Base-by-base conservation (phyloP, 2,113 vertebrate species). In the Phocoena sinus region DNA sequence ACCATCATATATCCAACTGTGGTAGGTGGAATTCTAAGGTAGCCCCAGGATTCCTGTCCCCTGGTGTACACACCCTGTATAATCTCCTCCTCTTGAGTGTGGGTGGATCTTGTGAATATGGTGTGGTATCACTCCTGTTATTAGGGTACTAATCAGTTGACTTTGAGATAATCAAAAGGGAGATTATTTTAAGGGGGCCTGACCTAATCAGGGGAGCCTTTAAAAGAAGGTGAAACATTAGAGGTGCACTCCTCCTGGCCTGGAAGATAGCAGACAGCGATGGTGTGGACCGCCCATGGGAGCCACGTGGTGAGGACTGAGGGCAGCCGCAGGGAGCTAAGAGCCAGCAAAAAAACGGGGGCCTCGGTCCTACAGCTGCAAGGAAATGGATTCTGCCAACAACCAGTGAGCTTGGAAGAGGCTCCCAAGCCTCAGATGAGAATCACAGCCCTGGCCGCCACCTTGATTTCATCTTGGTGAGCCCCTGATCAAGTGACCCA, bases 321-420 rank as follows among this genome's bases (percentile, higher is more conserved):
- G n/a, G 93, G 74, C 65, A 58, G 50, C 50, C 44, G 4, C 50
- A 44, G 44, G 62, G 44, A 41, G 73, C 60, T 70, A 38, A 79
- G 33, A 92, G 96, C 91, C 97, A 95, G 83, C 26, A 86, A 68
- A 74, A 94, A 74, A 80, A 62, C 0, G 6, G 70, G 88, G 84
- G 94, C 93, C 79, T 92, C 77, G 12, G 88, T 94, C 23, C 68
- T 56, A 79, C 95, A 98, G 97, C 97, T 97, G 97, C 95, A 94
- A 95, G 97, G 95, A 97, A 97, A 79, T 83, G 50, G 83, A 80
- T 96, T 93, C 97, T 92, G 95, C 97, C 97, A 98, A 58, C 63
- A 96, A 56, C 50, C 89, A 93, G 71, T 65, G 84, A 90, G 74
- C 81, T 68, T 97, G 92, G 91, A 93, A 97, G 81, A 92, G 60